Base-by-base conservation (phyloP, 2,113 vertebrate genomes). In the Brachionichthys hirsutus region DNA sequence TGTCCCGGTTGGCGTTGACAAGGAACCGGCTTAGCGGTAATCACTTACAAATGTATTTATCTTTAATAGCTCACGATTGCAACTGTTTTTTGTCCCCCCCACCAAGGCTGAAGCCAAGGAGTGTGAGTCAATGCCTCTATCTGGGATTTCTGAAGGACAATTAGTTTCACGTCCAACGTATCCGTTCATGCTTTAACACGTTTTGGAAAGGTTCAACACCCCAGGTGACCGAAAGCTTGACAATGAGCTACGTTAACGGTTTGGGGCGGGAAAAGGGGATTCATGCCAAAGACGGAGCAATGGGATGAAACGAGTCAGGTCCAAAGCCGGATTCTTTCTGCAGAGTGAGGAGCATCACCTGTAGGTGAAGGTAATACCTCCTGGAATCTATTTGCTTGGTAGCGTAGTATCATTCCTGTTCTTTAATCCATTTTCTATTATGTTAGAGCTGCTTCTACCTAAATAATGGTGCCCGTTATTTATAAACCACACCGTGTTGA, bases 1-100 rank as follows among this genome's bases (percentile, higher is more conserved):
- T 81, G 67, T 84, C 73, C 69, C 74, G 70, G 72, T 73, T 65
- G 73, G 80, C 75, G 73, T 87, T 80, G 82, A 86, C 44, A 75
- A 85, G 76, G 66, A 87, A 83, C 54, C 57, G 63, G 78, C 78
- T 87, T 82, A 78, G 73, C 75, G 12, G 67, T 86, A 86, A 84
- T 84, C 73, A 42, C 69, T 78, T 62, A 62, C 78, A 79, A 89
- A 88, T 77, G 75, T 77, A 75, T 89, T 88, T 77, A 74, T 86
- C 73, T 82, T 88, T 89, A 83, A 85, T 73, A 66, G 79, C 76
- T 69, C 45, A 30, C 48, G 70, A 80, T 71, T 78, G 74, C 75
- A 69, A 65, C 52, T 17, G 74, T 73, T 65, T 80, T 80, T n/a
- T n/a, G n/a, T n/a, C n/a, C n/a, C n/a, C n/a, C n/a, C 67, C 58